phyloP scores from a whole-genome alignment of 2,797 vertebrate genomes.

The Anomalospiza imberbis region DNA sequence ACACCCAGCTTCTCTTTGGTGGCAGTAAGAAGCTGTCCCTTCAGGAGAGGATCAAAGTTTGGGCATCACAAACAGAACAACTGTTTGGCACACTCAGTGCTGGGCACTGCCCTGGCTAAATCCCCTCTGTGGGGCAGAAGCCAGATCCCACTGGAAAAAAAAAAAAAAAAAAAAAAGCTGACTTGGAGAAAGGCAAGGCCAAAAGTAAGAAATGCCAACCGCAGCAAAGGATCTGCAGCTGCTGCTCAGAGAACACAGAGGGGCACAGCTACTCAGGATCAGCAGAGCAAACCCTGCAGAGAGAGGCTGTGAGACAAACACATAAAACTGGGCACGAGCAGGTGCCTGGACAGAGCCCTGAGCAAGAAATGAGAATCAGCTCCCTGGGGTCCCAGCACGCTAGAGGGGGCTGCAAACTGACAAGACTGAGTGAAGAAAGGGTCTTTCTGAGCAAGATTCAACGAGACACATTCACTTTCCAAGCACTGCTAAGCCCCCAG shows the following conservation, averaged over 20 bases:
- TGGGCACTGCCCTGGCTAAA: neutral
- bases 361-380: neutral
- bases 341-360: neutral
- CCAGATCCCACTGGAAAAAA: neutral
- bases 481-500: rapidly evolving
- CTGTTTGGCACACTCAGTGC: neutral
- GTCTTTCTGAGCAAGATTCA: neutral
- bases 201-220: neutral
- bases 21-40: rapidly evolving
- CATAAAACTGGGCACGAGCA: rapidly evolving
- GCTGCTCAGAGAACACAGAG: neutral
- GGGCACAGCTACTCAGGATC: no score
- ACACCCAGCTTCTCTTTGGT: neutral
- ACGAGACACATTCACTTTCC: neutral
- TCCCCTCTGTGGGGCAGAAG: neutral
- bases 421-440: neutral
- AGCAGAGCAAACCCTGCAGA: neutral
- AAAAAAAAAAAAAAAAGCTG: neutral
- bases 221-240: neutral
- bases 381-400: no score
- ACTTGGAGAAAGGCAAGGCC: neutral
- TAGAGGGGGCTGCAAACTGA: neutral
- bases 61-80: no score
- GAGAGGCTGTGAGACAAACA: neutral
- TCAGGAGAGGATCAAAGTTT: neutral